Percentiles rank a stretch among this genome's conserved stretches.
Conservation (phyloP, 2,888 invertebrate species). For the Scaptomyza caliginosa region DNA sequence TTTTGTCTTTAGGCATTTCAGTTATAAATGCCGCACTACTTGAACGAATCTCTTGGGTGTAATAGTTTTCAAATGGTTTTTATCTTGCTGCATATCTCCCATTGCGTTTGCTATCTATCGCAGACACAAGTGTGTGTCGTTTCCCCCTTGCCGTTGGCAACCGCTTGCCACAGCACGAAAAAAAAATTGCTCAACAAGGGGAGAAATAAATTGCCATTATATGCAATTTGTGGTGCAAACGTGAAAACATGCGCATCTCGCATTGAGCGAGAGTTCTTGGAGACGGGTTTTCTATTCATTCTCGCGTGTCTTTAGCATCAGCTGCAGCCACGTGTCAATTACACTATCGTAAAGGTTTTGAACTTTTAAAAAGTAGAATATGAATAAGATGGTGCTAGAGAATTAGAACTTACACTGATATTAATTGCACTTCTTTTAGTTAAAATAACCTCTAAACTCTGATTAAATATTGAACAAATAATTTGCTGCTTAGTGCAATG, state of each 20-base stretch:
- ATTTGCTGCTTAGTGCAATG: slow-evolving; percentile 17
- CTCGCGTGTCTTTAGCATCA: slow-evolving; percentile 17
- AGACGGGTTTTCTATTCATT: slow-evolving; percentile 19
- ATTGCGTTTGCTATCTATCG: slow-evolving; percentile 36
- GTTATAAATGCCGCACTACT: slow-evolving; percentile 78
- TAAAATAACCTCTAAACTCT: not conserved
- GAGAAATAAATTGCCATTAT: slow-evolving; percentile 62
- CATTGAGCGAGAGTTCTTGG: slow-evolving; percentile 18
- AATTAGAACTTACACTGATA: not conserved
- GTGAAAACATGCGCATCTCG: slow-evolving; percentile 39
- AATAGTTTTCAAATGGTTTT: slow-evolving; percentile 79
- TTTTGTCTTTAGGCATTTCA: slow-evolving; percentile 52
- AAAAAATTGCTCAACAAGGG: slow-evolving; percentile 4
- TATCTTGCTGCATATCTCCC: slow-evolving; percentile 39
- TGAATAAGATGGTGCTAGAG: not conserved
- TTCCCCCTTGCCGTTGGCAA: slow-evolving; percentile 1
- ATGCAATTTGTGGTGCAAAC: slow-evolving; percentile 56
- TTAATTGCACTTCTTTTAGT: too few relatives aligned
- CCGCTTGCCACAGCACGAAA: slow-evolving; percentile 35
- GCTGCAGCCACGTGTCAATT: slow-evolving; percentile 39
- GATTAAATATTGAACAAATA: not conserved
- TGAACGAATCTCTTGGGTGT: slow-evolving; percentile 78
- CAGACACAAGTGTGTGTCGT: slow-evolving; percentile 43
- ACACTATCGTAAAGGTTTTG: slow-evolving; percentile 17
- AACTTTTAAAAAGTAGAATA: not conserved